Evolutionary conservation across 2,113 vertebrate genomes (phyloP), one percentile per base, ranked within the genome.

Genomic region (Heloderma charlesbogerti): DNA sequence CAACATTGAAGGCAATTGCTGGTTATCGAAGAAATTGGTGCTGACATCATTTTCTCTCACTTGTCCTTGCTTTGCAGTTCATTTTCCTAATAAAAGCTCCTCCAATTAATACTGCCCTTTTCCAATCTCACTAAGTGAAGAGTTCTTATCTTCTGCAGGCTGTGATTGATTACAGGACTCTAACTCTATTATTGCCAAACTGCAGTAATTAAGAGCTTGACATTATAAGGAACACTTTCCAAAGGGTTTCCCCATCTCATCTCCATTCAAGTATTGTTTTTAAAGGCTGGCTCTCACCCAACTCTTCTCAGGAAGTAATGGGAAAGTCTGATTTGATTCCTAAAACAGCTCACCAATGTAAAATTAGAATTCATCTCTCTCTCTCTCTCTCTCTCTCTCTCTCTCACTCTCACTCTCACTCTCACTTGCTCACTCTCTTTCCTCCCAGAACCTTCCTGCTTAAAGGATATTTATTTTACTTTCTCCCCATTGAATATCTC

Each of bases 221-320:
- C 75, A 60, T 75, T 45, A 57, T 74, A 66, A 51, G n/a, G 15
- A 75, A 87, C 67, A 66, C 1, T 87, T 57, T 81, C 83, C 22
- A 67, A 77, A 78, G 72, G 80, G 60, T 15, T 83, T 75, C 85
- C 45, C 84, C 63, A 67, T 45, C 63, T 78, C 48, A 45, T 90
- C 63, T 84, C 29, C 20, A 90, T 90, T 57, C 79, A 82, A 87
- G 81, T 57, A 60, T 84, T 89, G 67, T 89, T 88, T 40, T 89
- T 34, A 71, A 72, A 31, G 83, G 25, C n/a, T 89, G 40, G 40
- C 87, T 79, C 40, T 69, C 1, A 0, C 1, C 84, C 1, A 15
- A 87, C 51, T 92, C 40, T 29, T 54, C 1, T n/a, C 75, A 25
- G 3, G 2, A 16, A 86, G 72, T 78, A 40, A 91, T 54, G 72